A percentile compares a stretch with the other conserved stretches of the same genome.
Conservation (phyloP, 2,797 vertebrate species). For the Phylloscopus collybita region DNA sequence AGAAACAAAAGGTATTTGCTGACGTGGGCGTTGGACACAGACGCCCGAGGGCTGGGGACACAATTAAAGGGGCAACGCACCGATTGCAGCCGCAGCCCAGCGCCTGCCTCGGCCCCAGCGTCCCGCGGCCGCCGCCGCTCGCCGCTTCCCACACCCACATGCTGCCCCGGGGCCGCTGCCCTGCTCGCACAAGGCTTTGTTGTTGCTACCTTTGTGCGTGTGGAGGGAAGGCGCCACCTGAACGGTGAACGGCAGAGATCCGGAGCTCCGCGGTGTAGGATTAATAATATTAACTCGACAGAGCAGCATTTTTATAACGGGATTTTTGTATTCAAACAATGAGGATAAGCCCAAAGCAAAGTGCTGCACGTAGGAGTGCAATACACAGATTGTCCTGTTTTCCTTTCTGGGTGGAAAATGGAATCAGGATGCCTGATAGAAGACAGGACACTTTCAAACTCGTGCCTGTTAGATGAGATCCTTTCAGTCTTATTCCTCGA, state of each 20-base stretch:
- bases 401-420: background rate
- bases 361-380: background rate
- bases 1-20: constrained; percentile 83
- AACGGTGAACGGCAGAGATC: background rate
- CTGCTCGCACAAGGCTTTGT: background rate
- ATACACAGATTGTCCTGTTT: too few species aligned
- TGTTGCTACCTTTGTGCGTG: background rate
- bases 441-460: background rate
- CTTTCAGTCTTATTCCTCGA: background rate
- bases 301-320: background rate
- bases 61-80: constrained; percentile 69
- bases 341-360: background rate
- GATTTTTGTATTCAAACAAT: background rate
- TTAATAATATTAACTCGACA: background rate
- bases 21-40: constrained; percentile 64
- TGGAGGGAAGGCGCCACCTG: background rate
- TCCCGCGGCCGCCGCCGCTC: background rate
- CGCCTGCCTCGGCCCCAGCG: background rate
- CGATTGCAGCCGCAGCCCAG: background rate
- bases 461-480: background rate
- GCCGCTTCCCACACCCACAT: background rate
- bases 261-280: too few species aligned
- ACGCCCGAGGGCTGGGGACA: constrained; percentile 23
- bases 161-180: background rate
- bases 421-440: background rate